Evolutionary conservation across 1,140 invertebrate genomes (phyloP), one percentile per base, ranked within the genome.

Genomic region (Drosophila bipectinata): DNA sequence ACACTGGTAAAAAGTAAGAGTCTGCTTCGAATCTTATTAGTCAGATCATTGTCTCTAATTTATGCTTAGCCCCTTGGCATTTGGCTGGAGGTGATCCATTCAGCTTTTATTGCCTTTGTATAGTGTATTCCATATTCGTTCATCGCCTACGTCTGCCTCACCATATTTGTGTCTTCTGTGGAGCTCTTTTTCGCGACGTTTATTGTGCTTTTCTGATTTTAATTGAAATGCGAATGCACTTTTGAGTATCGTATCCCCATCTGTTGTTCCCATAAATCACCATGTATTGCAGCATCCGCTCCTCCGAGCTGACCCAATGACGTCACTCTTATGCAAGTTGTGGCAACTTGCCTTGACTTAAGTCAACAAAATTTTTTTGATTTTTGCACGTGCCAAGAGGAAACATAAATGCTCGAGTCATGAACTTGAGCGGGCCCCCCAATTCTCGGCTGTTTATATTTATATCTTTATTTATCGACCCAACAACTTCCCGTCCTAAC

Each of bases 201-300:
- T 81, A 32, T 77, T 81, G 74, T 55, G 15, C 9, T 47, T 21
- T 10, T 47, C 44, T 7, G 44, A 47, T 72, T 87, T 87, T 79
- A 88, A 87, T 88, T 88, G 71, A 87, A 87, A 87, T 88, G 83
- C 83, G 82, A 87, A 87, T 87, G 82, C 83, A 87, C 83, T 82
- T 82, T 87, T 78, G 75, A 85, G 83, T 58, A 77, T 51, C 72
- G 64, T 30, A 59, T 71, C 69, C 49, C 72, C 74, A 78, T 82
- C 82, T 68, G 56, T 51, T 60, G 77, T 45, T 51, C 52, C 68
- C 53, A 69, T 84, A 84, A 84, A 77, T 84, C 80, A 73, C 44
- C 63, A 63, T 62, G 39, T 48, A 37, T 55, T 51, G 53, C 72
- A 73, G 76, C 71, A 75, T 53, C 69, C 63, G 71, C 48, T 39